Evolutionary conservation across 2,888 invertebrate species (phyloP), one percentile per base, ranked within the genome.

Genomic region (Spilarctia lutea): DNA sequence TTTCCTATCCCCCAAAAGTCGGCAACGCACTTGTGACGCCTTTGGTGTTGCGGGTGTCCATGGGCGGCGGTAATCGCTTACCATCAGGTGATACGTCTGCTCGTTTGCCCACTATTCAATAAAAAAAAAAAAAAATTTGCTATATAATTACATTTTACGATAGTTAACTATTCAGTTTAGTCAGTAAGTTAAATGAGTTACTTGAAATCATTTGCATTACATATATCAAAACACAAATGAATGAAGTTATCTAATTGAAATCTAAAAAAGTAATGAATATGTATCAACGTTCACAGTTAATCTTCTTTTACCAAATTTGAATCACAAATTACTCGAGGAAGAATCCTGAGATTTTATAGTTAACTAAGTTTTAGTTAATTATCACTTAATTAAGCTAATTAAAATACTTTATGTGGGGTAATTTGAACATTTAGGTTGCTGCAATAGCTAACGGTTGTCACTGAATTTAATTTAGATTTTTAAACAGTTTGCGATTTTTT

Each of bases 381-480:
- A 86, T 84, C 82, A 83, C 83, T 82, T 83, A 83, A 86, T 87
- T 87, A 85, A 83, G 65, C 77, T 83, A 85, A 87, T 87, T 86
- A 85, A 85, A 82, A 82, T 81, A 75, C 74, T 84, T 80, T 80
- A 74, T 73, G 76, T 83, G 72, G 73, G 82, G 78, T 76, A 79
- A 74, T 81, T 82, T 60, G 65, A 79, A 74, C 80, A 82, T 86
- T 80, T 85, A 83, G 85, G 83, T 80, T 79, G 74, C 75, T 77
- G 73, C 76, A 72, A 33, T 74, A 63, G 67, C 39, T 75, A 81
- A 78, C 60, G 75, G 73, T 65, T 75, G 78, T 81, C 74, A 81
- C 71, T 77, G 73, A 73, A 60, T 39, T 33, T 10, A 35, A 33
- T 20, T 16, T 66, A 35, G 3, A 66, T 39, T 35, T 35, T n/a